Evolutionary conservation across 2,888 invertebrate genomes (phyloP), one percentile per base, ranked within the genome.

Genomic region (Amphimallon solstitiale): DNA sequence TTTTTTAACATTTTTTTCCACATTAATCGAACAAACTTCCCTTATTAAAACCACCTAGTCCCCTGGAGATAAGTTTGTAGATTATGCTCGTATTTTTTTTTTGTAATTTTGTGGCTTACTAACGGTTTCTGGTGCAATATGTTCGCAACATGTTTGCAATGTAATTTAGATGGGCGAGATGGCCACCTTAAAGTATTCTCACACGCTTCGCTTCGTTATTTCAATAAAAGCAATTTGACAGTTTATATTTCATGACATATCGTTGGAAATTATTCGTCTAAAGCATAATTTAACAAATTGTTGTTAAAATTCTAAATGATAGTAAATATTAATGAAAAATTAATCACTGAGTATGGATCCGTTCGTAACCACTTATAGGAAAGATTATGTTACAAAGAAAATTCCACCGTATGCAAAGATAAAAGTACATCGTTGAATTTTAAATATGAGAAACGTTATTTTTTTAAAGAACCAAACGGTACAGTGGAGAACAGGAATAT

Each of bases 341-440:
- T 10, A 7, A 5, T 37, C 19, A 5, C 12, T 52, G 12, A 38
- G 0, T 6, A 64, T 64, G 54, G 46, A 64, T 21, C 45, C 17
- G 14, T 64, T 54, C n/a, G 21, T 64, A 9, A 46, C 48, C 5
- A 54, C 54, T 9, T 64, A 64, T 46, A 34, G 21, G 12, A 64
- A 64, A 21, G 64, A 64, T 17, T 64, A 56, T 34, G 21, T 46
- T 12, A 29, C 35, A 4, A 56, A 56, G 15, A 35, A 43, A 21
- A 19, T 35, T 14, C 14, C 10, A 46, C n/a, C 12, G 45, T 61
- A 61, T 15, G 40, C 40, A 10, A n/a, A n/a, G 17, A 37, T 12
- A 7, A 29, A 3, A n/a, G n/a, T n/a, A n/a, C 9, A 29, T 29
- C 1, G 9, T 29, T 7, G 23, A 23, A 23, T 29, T 51, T 51